Base-by-base conservation (phyloP, 2,113 vertebrate species). In the Zapornia atra region DNA sequence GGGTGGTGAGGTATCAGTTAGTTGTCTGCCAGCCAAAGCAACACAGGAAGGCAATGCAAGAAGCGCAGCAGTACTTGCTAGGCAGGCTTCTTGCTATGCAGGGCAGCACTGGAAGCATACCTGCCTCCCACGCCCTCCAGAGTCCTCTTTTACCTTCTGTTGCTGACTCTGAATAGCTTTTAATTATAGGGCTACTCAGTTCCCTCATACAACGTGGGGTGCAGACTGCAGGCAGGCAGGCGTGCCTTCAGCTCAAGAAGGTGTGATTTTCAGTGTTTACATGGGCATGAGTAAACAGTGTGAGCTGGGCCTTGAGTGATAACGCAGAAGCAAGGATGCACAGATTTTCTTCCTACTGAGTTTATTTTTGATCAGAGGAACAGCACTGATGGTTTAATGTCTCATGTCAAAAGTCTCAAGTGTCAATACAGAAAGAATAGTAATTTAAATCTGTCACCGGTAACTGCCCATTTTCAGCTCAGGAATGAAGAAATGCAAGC, bases 401-500 rank as follows among this genome's bases (percentile, higher is more conserved):
- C 44, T 78, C 31, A 19, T 60, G 28, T 96, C 89, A 96, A 86
- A 97, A 90, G 64, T 86, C 64, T 92, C 96, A 86, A 89, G 34
- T 50, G 44, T 88, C 93, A 93, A 92, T 65, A 66, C 34, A 29
- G 83, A 84, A 95, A 96, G 72, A 93, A 93, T 16, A 96, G 69
- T 72, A 95, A 96, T 87, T 96, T 86, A 94, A 95, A 64, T 93
- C 68, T 89, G 48, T 75, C 70, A 70, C 86, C 28, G 25, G 92
- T 75, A 94, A 77, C 86, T 97, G 94, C 59, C 75, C 48, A 88
- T 94, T 98, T 98, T 96, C 85, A 94, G 50, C 70, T 96, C 70
- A 91, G 68, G 86, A 96, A 96, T 83, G 22, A 85, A 88, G 59
- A 92, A 89, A 83, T 54, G 22, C 73, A 94, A 77, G 25, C 36